Conservation (phyloP, 2,113 vertebrate genomes). For the Hucho hucho region DNA sequence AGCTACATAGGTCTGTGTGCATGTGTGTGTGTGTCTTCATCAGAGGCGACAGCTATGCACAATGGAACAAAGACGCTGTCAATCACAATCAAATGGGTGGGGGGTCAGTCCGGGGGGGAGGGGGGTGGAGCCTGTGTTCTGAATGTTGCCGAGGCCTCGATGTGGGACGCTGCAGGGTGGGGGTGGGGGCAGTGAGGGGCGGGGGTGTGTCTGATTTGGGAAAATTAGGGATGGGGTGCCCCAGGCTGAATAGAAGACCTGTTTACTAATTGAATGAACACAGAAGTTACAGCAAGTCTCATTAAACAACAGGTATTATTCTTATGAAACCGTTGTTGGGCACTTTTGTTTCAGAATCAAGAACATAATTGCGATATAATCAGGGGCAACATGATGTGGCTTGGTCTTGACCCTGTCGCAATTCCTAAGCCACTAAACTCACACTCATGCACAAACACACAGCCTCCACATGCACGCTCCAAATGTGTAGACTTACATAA, state of each 20-base stretch:
- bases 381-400: conserved; percentile 53
- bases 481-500: not conserved
- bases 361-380: conserved; percentile 59
- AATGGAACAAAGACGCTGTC: conserved; percentile 80
- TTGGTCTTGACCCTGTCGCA: conserved; percentile 53
- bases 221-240: conserved; percentile 62
- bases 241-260: conserved; percentile 65
- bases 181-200: conserved; percentile 15
- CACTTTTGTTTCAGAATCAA: conserved; percentile 61
- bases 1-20: conserved; percentile 3
- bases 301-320: conserved; percentile 64
- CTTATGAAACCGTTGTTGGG: conserved; percentile 66
- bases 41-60: conserved; percentile 77
- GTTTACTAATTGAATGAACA: conserved; percentile 73
- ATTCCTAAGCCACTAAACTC: conserved; percentile 38
- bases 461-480: conserved; percentile 19
- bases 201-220: conserved; percentile 61
- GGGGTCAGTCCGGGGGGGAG: conserved; percentile 25
- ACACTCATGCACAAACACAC: not conserved
- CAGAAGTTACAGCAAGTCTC: conserved; percentile 72
- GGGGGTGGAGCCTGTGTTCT: conserved; percentile 62
- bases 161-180: conserved; percentile 24
- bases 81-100: conserved; percentile 75
- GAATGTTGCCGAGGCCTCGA: conserved; percentile 55
- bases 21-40: conserved; percentile 69